Conservation (phyloP, 2,797 vertebrate species). For the Simalia tracyae region DNA sequence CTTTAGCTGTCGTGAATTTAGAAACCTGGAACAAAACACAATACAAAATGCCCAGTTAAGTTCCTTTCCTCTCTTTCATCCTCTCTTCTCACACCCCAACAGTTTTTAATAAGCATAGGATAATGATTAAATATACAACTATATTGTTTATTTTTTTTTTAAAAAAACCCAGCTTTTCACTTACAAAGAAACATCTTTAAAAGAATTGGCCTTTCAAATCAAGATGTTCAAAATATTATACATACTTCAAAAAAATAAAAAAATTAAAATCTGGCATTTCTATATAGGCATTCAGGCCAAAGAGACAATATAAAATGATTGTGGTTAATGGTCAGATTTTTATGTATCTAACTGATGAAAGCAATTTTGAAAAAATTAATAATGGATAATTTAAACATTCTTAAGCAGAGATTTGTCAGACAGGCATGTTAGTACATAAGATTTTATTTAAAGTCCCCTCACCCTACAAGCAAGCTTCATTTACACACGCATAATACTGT, state of each 20-base stretch:
- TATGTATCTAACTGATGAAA: slow-evolving; percentile 59
- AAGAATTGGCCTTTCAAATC: neutral
- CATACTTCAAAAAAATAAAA: slow-evolving; percentile 14
- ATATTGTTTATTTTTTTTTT: slow-evolving; percentile 9
- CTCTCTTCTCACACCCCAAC: neutral
- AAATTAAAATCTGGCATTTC: slow-evolving; percentile 4
- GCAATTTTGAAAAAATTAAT: slow-evolving; percentile 63
- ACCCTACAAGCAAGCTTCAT: slow-evolving; percentile 84
- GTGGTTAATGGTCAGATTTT: slow-evolving; percentile 31
- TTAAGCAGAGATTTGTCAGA: slow-evolving; percentile 71
- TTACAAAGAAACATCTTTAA: slow-evolving; percentile 25
- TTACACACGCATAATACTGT: slow-evolving; percentile 83
- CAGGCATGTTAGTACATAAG: slow-evolving; percentile 80
- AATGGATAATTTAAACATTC: slow-evolving; percentile 65
- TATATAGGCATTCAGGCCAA: slow-evolving; percentile 18
- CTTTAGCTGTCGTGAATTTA: slow-evolving; percentile 32
- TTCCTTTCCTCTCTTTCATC: neutral
- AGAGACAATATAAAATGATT: neutral
- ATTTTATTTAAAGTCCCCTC: slow-evolving; percentile 83
- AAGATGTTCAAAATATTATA: slow-evolving; percentile 7
- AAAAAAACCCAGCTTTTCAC: neutral
- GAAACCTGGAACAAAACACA: slow-evolving; percentile 30
- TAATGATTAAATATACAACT: neutral
- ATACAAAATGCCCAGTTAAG: neutral
- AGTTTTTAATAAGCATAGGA: neutral